A percentile compares a stretch with the other conserved stretches of the same genome.
Conservation (phyloP, 2,888 invertebrate genomes). For the Plagiodera versicolora region DNA sequence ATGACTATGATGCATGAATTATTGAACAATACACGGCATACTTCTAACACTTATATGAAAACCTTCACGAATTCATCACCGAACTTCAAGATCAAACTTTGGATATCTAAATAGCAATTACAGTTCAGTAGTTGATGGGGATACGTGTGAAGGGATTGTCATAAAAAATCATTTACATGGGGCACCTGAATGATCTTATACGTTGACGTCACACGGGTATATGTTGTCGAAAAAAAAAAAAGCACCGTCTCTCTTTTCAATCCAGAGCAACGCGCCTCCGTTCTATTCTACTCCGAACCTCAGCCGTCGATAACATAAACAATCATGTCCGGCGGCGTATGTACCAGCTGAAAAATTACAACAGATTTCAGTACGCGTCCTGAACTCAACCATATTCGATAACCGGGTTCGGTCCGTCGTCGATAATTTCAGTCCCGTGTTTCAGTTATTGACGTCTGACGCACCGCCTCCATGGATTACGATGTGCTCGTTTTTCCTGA, state of each 20-base stretch:
- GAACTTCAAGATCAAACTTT: too few relatives aligned
- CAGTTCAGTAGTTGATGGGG: too few relatives aligned
- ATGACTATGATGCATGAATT: too few relatives aligned
- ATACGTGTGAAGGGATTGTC: too few relatives aligned
- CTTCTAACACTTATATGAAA: too few relatives aligned
- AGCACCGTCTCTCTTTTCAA: too few relatives aligned
- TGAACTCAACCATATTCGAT: slow-evolving; percentile 22
- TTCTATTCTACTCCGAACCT: slow-evolving; percentile 49
- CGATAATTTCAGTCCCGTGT: slow-evolving; percentile 21
- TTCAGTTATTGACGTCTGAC: slow-evolving; percentile 14
- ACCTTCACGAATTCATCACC: too few relatives aligned
- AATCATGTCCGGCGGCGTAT: slow-evolving; percentile 48
- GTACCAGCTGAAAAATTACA: slow-evolving; percentile 41
- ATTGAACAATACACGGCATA: too few relatives aligned
- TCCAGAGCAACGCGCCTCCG: slow-evolving; percentile 31
- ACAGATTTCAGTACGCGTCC: slow-evolving; percentile 46
- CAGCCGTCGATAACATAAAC: slow-evolving; percentile 49
- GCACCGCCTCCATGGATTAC: slow-evolving; percentile 60
- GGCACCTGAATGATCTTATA: too few relatives aligned
- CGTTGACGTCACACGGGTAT: not conserved
- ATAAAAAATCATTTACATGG: too few relatives aligned
- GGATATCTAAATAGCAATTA: too few relatives aligned
- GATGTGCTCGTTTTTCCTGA: slow-evolving; percentile 67
- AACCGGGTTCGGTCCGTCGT: slow-evolving; percentile 19
- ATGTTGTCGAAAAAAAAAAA: not conserved